phyloP scores from a whole-genome alignment of 2,113 vertebrate species.

The Chelonoidis abingdonii region DNA sequence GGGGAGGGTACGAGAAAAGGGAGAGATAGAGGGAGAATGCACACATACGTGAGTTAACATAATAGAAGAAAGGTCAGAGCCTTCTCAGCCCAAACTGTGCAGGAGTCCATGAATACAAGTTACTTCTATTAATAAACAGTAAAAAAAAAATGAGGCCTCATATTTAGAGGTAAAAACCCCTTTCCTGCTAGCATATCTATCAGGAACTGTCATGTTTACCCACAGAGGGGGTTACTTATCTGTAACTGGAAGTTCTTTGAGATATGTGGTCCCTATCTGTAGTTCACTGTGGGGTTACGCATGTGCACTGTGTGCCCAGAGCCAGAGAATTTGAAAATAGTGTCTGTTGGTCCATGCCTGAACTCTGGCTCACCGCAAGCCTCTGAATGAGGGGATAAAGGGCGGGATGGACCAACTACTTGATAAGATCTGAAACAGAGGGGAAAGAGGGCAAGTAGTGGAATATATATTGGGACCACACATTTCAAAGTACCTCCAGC shows the following conservation, averaged over 20 bases:
- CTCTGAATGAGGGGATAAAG: too few species aligned
- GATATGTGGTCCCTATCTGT: background rate
- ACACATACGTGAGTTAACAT: background rate
- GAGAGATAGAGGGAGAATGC: too few species aligned
- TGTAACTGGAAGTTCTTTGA: background rate
- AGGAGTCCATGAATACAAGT: background rate
- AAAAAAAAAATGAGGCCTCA: background rate
- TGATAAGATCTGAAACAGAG: background rate
- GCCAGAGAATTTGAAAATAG: too few species aligned
- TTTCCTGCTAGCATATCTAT: background rate
- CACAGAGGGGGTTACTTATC: background rate
- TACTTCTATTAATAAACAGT: background rate
- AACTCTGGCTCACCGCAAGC: too few species aligned
- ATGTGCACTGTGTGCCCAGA: too few species aligned
- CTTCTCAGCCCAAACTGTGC: background rate
- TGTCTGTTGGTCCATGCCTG: too few species aligned
- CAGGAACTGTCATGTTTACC: background rate
- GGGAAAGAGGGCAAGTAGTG: background rate
- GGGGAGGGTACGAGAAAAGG: too few species aligned
- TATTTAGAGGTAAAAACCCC: background rate
- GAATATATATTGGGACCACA: background rate
- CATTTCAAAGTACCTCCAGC: background rate
- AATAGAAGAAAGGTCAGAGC: background rate
- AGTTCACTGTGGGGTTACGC: background rate
- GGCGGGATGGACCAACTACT: background rate